Base-by-base conservation (phyloP, 2,888 invertebrate species). In the Drosophila algonquin region DNA sequence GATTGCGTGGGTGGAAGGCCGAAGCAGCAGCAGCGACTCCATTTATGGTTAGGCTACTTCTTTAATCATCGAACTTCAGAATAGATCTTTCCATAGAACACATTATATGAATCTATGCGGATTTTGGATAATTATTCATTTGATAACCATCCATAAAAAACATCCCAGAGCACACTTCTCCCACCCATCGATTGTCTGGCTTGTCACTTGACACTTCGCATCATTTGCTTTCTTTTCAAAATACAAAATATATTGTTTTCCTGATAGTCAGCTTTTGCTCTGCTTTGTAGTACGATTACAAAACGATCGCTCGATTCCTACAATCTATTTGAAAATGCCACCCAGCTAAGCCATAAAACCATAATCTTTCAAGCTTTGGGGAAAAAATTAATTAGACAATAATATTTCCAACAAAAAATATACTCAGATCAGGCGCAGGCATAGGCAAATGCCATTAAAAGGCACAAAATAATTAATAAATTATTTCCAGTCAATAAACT, bases 401-500 rank as follows among this genome's bases (percentile, higher is more conserved):
- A 63, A 67, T 62, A 76, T 60, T 72, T 61, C 58, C 32, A 40
- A 54, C 61, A 77, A 63, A 10, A 35, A 40, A 47, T 21, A 12
- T 27, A 54, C 40, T 21, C 65, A 30, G 61, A 71, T 78, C 57
- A 64, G 58, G 75, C 75, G 32, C 50, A 40, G 40, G 40, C 40
- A 65, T 58, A 40, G 35, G 35, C 40, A 63, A 56, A 7, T 14
- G 40, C 40, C 40, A 40, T 53, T 44, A 73, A 79, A 63, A 70
- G 65, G 63, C 81, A 76, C 71, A 74, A 62, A 71, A 76, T 82
- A 85, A 85, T 85, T 89, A 89, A 85, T 85, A 85, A 85, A 85
- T 85, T 85, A 88, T 88, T 85, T 85, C 75, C 89, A 84, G 89
- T 86, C 89, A 89, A 88, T 88, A 85, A 84, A 79, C 71, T 76